Percentiles rank a stretch among this genome's conserved stretches.
Evolutionary conservation across 2,797 vertebrate species (phyloP).

Genomic region (Psittacula echo): DNA sequence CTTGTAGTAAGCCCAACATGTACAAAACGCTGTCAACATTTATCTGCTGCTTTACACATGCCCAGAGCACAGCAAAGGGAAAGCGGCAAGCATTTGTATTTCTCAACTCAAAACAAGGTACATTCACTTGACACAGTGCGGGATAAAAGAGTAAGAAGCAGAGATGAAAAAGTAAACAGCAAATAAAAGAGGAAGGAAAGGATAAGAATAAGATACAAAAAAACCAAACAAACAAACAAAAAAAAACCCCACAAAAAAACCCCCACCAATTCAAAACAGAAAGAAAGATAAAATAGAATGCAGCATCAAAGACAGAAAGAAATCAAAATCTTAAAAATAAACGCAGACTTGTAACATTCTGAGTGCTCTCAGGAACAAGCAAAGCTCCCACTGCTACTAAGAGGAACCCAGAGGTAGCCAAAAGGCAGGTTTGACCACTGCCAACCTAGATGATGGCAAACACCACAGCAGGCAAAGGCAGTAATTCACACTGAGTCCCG

Average conservation of each 20-base stretch:
- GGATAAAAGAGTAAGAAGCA: not conserved
- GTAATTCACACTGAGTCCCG: not conserved
- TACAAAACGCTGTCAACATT: conserved; percentile 40
- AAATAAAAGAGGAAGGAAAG: not conserved
- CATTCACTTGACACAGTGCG: not conserved
- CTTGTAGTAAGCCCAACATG: not conserved
- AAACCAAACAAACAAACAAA: no score
- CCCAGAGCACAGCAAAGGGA: conserved; percentile 38
- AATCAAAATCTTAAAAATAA: not conserved
- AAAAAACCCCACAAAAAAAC: not conserved
- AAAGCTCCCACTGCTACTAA: not conserved
- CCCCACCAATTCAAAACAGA: not conserved
- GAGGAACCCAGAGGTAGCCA: not conserved
- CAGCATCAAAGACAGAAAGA: not conserved
- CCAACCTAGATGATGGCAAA: not conserved
- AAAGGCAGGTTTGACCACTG: not conserved
- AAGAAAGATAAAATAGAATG: not conserved
- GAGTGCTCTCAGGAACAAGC: not conserved
- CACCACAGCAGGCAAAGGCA: not conserved
- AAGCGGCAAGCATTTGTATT: conserved; percentile 24
- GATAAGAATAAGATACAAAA: not conserved
- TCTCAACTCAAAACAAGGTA: conserved; percentile 21
- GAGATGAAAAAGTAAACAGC: not conserved
- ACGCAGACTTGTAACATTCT: not conserved
- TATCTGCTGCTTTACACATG: conserved; percentile 41